Base-by-base conservation (phyloP, 1,140 invertebrate species). In the Drosophila tani region DNA sequence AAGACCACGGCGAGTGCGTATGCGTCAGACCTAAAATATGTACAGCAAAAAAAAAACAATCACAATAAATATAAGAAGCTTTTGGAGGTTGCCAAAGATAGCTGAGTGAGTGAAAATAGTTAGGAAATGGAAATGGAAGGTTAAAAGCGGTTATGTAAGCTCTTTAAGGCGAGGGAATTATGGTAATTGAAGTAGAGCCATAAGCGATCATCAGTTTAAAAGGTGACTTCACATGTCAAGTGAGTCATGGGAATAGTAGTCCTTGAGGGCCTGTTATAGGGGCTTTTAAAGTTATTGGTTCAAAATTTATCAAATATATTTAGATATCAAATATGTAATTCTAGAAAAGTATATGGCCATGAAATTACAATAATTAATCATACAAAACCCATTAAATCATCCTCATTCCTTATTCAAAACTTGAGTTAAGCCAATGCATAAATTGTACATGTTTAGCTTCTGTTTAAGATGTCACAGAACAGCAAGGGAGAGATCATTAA, bases 21-120 rank as follows among this genome's bases (percentile, higher is more conserved):
- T 87, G 83, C 80, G 83, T 87, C 83, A 87, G 84, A 70, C 76
- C 53, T 75, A 46, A 77, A 60, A 59, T 75, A 88, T 87, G 76
- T 79, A 55, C 24, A 55, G 49, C 15, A 32, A 53, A 41, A 58
- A 58, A 56, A 70, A 58, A 53, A 4, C 32, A 11, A 27, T 35
- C 24, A 58, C 21, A 58, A 59, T 71, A 58, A 70, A 71, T 59
- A 71, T 73, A 71, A 71, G 69, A 58, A 71, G 67, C 66, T 73
- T 71, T 50, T 50, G 53, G 29, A 51, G 66, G 45, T 73, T 50
- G 53, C n/a, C 43, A 71, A 45, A 73, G 45, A 73, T 59, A 71
- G 53, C 53, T 59, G 38, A 58, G 24, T 70, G 45, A 70, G 69
- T 71, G 69, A 73, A 73, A 73, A 71, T 71, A 50, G 67, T 71